Base-by-base conservation (phyloP, 2,888 invertebrate species). In the Tromatobia lineatoria region DNA sequence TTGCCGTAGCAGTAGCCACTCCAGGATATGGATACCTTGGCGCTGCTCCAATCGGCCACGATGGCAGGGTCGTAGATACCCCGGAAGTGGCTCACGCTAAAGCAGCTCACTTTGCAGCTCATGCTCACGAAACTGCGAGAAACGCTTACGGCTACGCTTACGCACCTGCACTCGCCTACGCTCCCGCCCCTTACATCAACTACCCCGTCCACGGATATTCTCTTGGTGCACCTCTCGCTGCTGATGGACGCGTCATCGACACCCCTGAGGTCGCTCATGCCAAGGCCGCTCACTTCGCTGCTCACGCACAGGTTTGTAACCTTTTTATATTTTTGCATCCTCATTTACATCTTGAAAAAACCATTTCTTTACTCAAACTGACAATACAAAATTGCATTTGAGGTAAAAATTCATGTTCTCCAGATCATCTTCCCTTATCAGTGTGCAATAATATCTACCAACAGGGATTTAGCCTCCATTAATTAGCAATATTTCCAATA, bases 1-100 rank as follows among this genome's bases (percentile, higher is more conserved):
- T 80, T 78, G 87, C 87, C 52, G 71, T 88, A n/a, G 87, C 88
- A 3, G 54, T 83, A 4, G 91, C 91, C 1, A 66, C 80, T 2
- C 86, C 57, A 13, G 87, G 84, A 20, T 88, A 88, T 7, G 52
- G 85, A 23, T 89, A 90, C 75, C 86, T 91, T 34, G 67, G 86
- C 10, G 79, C 70, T 10, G 90, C 90, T n/a, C 90, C 91, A 34
- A 77, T 90, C 64, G 90, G 88, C 11, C 88, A 87, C 38, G 90
- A 90, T 52, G 91, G 91, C 25, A 85, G 88, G 15, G 88, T 91
- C 0, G 87, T 91, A 2, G 92, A 92, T 78, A 91, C 92, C 1
- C 92, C 92, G 52, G 92, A 92, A 83, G 92, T 95, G 11, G 93
- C 93, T 29, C 94, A 93, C 83, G 95, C 95, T 71, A 94, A 94